Base-by-base conservation (phyloP, 2,888 invertebrate genomes). In the Crioceris asparagi region DNA sequence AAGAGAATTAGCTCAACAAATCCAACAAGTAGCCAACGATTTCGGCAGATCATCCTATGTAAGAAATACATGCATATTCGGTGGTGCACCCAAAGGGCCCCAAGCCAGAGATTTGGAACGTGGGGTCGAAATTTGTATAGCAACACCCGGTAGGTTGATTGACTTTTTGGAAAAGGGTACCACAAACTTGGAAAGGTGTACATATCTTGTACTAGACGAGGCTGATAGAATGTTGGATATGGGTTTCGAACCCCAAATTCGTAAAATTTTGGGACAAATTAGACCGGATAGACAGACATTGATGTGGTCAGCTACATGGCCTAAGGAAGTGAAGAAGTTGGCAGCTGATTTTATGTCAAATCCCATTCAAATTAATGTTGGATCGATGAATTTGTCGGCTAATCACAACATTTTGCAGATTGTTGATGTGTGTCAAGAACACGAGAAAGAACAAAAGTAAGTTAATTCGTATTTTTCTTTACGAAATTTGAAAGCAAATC, bases 251-350 rank as follows among this genome's bases (percentile, higher is more conserved):
- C 93, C 93, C 2, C 93, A 94, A 64, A 92, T 94, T 50, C 74
- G 92, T 38, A 91, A 91, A 65, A 90, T 94, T 53, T 76, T 93
- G 50, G 86, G 87, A 57, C 92, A 93, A 65, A 90, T 93, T 53
- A 72, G 92, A 48, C 92, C 92, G 11, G 92, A 94, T 59, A 71
- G 96, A 54, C 96, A 97, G 65, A 92, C 91, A 8, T 71, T 96
- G 26, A 97, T 97, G 96, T 97, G 93, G 90, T 92, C 92, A 47
- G 96, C 96, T 1, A 97, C 96, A 11, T 97, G 96, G 96, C 96
- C 96, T 0, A 92, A 90, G 57, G 94, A 96, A 70, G 94, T 96
- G 2, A 74, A 83, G 45, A 80, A 82, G 51, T 67, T 97, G 43
- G 96, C 96, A 11, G 83, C 87, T 55, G 94, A 96, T 58, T 97